Evolutionary conservation across 2,797 vertebrate species (phyloP).

Genomic region (Betta splendens): DNA sequence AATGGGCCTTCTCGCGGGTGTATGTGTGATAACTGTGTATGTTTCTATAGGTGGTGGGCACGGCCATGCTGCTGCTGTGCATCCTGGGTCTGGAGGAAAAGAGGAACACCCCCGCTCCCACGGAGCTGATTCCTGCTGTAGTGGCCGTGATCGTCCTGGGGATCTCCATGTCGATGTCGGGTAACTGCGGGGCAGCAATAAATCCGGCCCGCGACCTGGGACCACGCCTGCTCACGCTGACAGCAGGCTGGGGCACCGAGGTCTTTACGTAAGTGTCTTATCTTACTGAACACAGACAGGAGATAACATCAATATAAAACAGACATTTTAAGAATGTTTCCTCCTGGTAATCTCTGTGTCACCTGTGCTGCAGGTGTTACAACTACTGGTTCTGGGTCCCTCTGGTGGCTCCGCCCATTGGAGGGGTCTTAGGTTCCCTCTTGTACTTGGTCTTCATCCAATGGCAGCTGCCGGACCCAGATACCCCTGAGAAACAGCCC

Average conservation of each 20-base stretch:
- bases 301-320: background rate
- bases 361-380: slow-evolving; percentile 76
- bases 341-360: slow-evolving; percentile 6
- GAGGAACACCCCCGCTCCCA: slow-evolving; percentile 80
- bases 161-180: slow-evolving; percentile 82
- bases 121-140: slow-evolving; percentile 78
- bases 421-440: slow-evolving; percentile 68
- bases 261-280: slow-evolving; percentile 86
- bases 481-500: slow-evolving; percentile 17
- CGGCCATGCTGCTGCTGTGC: slow-evolving; percentile 79
- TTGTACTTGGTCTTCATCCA: slow-evolving; percentile 82
- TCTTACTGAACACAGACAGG: background rate
- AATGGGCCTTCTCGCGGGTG: background rate
- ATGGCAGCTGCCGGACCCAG: slow-evolving; percentile 79
- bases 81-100: slow-evolving; percentile 81
- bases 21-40: background rate
- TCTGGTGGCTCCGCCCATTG: slow-evolving; percentile 81
- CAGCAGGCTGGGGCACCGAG: slow-evolving; percentile 87
- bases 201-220: slow-evolving; percentile 90
- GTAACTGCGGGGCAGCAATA: slow-evolving; percentile 85
- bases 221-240: slow-evolving; percentile 86
- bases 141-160: slow-evolving; percentile 82
- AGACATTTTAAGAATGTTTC: background rate
- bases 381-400: slow-evolving; percentile 89
- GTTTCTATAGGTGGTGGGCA: slow-evolving; percentile 83